phyloP scores from a whole-genome alignment of 2,113 vertebrate species.

The Rhinolophus sinicus region DNA sequence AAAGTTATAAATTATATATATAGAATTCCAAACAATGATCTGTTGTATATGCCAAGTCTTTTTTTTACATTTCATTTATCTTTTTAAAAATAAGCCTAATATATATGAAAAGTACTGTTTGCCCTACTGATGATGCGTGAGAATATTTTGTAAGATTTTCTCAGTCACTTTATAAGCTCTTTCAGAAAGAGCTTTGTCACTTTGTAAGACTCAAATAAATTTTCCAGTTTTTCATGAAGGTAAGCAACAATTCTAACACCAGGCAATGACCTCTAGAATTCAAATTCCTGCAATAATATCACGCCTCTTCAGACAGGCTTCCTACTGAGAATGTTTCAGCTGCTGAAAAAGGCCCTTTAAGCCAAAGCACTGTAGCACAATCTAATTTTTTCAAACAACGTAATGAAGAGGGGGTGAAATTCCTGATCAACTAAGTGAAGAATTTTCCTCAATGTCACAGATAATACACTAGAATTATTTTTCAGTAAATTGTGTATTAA shows the following conservation, averaged over 20 bases:
- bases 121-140: not conserved
- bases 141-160: not conserved
- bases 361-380: not conserved
- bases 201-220: not conserved
- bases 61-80: not conserved
- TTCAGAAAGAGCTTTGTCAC: not conserved
- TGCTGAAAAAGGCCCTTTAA: not conserved
- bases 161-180: not conserved
- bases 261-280: not conserved
- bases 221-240: slow-evolving; percentile 21
- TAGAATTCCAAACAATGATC: not conserved
- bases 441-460: not conserved
- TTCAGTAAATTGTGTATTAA: not conserved
- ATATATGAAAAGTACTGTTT: not conserved
- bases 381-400: not conserved
- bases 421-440: not conserved
- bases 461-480: slow-evolving; percentile 30
- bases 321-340: not conserved
- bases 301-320: not conserved
- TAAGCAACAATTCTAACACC: not conserved
- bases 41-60: not conserved
- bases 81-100: not conserved
- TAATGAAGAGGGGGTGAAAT: not conserved
- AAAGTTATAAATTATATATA: too few species aligned
- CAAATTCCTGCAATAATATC: not conserved